Conservation (phyloP, 2,113 vertebrate genomes). For the Vireo altiloquus region DNA sequence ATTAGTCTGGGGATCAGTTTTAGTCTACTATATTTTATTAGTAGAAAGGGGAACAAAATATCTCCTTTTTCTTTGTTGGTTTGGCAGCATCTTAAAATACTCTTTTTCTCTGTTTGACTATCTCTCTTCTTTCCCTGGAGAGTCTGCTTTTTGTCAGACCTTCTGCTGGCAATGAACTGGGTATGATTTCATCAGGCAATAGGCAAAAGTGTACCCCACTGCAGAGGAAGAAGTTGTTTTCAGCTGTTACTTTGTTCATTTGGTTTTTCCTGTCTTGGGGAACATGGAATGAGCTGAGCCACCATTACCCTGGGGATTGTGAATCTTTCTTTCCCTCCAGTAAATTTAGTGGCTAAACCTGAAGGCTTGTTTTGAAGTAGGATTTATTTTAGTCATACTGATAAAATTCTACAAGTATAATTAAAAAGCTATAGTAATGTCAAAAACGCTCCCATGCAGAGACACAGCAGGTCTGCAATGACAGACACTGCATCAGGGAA, state of each 20-base stretch:
- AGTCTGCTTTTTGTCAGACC: constrained; percentile 2
- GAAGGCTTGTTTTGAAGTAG: neutral
- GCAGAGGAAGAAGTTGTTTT: neutral
- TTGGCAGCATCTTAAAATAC: constrained; percentile 21
- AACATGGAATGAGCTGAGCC: neutral
- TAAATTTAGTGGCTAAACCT: neutral
- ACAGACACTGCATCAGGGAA: neutral
- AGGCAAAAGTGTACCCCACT: neutral
- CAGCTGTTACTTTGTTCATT: neutral
- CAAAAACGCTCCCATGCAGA: neutral
- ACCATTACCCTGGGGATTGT: neutral
- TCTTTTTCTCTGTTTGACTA: neutral
- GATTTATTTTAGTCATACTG: neutral
- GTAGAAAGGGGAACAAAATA: neutral
- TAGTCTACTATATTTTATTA: constrained; percentile 19
- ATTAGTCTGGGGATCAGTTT: constrained; percentile 30
- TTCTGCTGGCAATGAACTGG: neutral
- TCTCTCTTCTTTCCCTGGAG: neutral
- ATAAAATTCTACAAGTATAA: neutral
- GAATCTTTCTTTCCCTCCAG: neutral
- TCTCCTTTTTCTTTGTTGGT: neutral
- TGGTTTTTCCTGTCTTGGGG: neutral
- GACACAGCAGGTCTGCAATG: neutral
- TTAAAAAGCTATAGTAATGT: neutral
- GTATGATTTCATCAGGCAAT: neutral